Evolutionary conservation across 2,797 vertebrate genomes (phyloP).

Genomic region (Pantherophis alleghaniensis): DNA sequence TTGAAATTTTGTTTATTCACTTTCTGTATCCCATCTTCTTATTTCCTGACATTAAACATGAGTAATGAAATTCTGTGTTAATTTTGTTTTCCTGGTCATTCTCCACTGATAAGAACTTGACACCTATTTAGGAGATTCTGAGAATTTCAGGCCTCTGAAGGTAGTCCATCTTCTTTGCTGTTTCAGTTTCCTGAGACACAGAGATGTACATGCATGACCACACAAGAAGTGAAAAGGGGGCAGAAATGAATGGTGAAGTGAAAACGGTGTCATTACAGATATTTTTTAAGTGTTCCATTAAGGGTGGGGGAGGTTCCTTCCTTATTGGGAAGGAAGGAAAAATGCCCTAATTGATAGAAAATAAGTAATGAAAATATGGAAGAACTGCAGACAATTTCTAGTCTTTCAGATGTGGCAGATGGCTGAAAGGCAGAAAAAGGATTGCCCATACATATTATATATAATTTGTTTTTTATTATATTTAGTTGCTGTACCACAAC

Average conservation of each 20-base stretch:
- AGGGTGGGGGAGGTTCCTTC: neutral
- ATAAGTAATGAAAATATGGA: neutral
- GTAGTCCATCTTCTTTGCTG: neutral
- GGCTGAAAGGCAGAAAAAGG: neutral
- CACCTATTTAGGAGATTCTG: neutral
- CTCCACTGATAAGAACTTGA: neutral
- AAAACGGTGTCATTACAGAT: neutral
- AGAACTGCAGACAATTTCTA: neutral
- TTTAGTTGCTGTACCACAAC: neutral
- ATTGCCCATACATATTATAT: neutral
- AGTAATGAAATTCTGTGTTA: neutral
- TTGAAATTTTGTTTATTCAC: neutral
- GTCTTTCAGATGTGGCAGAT: neutral
- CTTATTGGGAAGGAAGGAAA: neutral
- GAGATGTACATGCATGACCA: neutral
- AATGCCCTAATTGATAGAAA: neutral
- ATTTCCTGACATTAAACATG: neutral
- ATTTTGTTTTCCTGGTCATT: neutral
- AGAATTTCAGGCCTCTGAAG: neutral
- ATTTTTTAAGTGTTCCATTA: neutral
- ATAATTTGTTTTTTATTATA: neutral
- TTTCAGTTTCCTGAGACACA: neutral
- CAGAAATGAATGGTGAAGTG: neutral
- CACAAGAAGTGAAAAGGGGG: neutral
- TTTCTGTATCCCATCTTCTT: neutral